phyloP scores from a whole-genome alignment of 2,888 invertebrate species.

The Cataglyphis livida region DNA sequence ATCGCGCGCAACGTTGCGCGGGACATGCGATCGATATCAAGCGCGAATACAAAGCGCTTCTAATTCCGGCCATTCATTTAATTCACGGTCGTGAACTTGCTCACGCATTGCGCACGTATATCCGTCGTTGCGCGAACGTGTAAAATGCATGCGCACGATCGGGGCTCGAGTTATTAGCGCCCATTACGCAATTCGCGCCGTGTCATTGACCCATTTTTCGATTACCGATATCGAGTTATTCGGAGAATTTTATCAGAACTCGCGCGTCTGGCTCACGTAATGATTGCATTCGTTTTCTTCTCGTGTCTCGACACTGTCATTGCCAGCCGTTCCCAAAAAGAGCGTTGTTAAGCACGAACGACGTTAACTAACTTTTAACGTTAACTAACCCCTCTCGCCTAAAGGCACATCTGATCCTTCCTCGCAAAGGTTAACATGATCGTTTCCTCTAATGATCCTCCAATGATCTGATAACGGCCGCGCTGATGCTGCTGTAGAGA shows the following conservation, averaged over 20 bases:
- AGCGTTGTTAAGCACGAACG: constrained; percentile 17
- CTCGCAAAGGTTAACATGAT: constrained; percentile 31
- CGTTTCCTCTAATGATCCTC: constrained; percentile 62
- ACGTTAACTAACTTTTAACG: no score
- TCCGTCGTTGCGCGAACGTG: constrained; percentile 18
- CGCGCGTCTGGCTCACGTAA: constrained; percentile 28
- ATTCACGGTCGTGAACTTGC: constrained; percentile 52
- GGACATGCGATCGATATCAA: neutral
- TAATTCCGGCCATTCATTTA: constrained; percentile 21
- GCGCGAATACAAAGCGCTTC: neutral
- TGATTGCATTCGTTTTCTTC: constrained; percentile 5
- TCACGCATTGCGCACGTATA: constrained; percentile 33
- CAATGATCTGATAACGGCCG: constrained; percentile 71
- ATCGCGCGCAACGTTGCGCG: neutral
- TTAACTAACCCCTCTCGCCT: neutral
- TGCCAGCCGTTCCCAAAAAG: neutral
- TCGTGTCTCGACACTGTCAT: neutral
- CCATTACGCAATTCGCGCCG: constrained; percentile 64
- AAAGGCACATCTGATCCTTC: neutral
- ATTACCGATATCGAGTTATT: constrained; percentile 53
- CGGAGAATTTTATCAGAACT: constrained; percentile 54
- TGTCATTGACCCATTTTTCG: constrained; percentile 74
- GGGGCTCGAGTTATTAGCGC: neutral
- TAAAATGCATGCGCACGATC: constrained; percentile 58
- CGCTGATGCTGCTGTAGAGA: constrained; percentile 50